Evolutionary conservation across 2,888 invertebrate species (phyloP), one percentile per base, ranked within the genome.

Genomic region (Andrena hattorfiana): DNA sequence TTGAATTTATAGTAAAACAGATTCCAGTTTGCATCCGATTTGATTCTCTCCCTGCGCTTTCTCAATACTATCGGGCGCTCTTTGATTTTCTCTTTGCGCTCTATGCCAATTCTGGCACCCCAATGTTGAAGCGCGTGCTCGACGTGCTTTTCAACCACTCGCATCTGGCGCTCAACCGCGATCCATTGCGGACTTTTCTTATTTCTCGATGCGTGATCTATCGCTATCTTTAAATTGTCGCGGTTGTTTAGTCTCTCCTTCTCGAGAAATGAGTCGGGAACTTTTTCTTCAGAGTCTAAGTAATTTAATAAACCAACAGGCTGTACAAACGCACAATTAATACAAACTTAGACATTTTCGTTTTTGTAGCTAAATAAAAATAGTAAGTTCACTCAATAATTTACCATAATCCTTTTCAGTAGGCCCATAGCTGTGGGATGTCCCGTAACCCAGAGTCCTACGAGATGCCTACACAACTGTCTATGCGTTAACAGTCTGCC

Each of bases 1-100:
- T 96, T 96, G 94, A 99, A 99, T 94, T 98, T 97, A 94, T 98
- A 98, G 94, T 98, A 99, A 95, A 99, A 99, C 87, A 98, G 95
- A 69, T 97, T 96, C 98, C 99, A 99, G 95, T 99, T 99, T 26
- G 97, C 97, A 90, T 96, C 96, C 69, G 97, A 96, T 94, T 98
- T 98, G 82, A 99, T 96, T 83, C 97, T 94, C 94, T 99, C 98
- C 28, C 99, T 95, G 6, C 99, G 95, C 90, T 99, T 97, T 51
- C 99, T 95, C 89, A 99, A 94, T 2, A 99, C 98, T 8, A 99
- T 98, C 4, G 99, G 99, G 67, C 98, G 95, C 91, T 97, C 96
- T 88, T 96, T 96, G 64, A 96, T 94, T 92, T 95, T 95, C 89
- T 96, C 95, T 91, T 95, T 95, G 77, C 96, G 93, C 90, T 96